Percentiles rank a stretch among this genome's conserved stretches.
phyloP scores from a whole-genome alignment of 2,797 vertebrate genomes.

The Parambassis ranga region DNA sequence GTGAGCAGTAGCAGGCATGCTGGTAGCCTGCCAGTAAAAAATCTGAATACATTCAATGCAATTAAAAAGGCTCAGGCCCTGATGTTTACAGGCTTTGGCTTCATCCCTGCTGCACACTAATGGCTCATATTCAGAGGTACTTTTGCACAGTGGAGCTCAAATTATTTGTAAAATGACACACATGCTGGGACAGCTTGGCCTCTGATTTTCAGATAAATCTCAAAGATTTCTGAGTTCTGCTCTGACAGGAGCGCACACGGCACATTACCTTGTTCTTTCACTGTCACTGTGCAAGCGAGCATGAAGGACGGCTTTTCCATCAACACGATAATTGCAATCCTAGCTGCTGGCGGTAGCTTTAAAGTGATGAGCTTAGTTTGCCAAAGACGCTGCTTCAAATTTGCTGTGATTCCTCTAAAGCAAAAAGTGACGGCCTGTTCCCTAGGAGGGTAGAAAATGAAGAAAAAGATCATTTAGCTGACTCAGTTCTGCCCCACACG shows the following conservation, averaged over 20 bases:
- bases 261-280: neutral
- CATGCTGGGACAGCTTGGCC: too few relatives aligned
- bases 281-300: neutral
- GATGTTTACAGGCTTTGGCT: too few relatives aligned
- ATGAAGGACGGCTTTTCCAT: neutral
- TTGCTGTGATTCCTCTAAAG: neutral
- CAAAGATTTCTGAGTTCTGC: too few relatives aligned
- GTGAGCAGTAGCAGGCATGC: too few relatives aligned
- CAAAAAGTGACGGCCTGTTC: neutral
- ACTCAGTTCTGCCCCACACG: neutral
- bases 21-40: too few relatives aligned
- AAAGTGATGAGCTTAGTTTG: neutral
- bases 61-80: too few relatives aligned
- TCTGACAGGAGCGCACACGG: neutral
- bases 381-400: neutral
- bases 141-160: neutral
- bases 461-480: slow-evolving; percentile 11
- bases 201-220: too few relatives aligned
- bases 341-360: neutral
- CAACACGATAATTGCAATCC: neutral
- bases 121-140: neutral
- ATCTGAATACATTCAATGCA: too few relatives aligned
- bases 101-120: neutral
- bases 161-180: neutral
- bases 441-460: neutral